Conservation (phyloP, 2,888 invertebrate genomes). For the Pycnomerus fuliginosus region DNA sequence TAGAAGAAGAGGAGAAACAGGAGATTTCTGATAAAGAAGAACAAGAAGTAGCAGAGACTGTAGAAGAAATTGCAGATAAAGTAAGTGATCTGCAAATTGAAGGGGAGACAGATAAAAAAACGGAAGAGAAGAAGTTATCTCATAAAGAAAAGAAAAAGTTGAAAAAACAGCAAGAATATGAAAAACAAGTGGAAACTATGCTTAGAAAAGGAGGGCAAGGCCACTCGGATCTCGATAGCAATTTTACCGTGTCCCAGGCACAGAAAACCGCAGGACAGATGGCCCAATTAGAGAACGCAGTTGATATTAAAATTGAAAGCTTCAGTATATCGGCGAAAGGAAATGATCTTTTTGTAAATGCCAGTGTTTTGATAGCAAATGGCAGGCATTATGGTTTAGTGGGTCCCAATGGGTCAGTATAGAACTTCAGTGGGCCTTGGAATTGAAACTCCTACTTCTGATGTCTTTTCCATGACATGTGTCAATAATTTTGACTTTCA, state of each 20-base stretch:
- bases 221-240: constrained; percentile 85
- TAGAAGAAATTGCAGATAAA: constrained; percentile 18
- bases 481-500: too few relatives aligned
- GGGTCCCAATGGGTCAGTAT: constrained; percentile 88
- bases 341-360: constrained; percentile 95
- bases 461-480: too few relatives aligned
- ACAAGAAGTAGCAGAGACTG: constrained; percentile 8
- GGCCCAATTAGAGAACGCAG: constrained; percentile 85
- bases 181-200: constrained; percentile 81
- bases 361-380: constrained; percentile 87
- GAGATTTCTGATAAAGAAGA: constrained; percentile 15
- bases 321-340: constrained; percentile 98
- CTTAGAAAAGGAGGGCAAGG: constrained; percentile 87
- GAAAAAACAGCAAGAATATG: constrained; percentile 86
- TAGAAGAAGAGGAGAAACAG: constrained; percentile 23
- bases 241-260: constrained; percentile 92
- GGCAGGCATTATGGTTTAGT: constrained; percentile 96
- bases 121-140: constrained; percentile 72
- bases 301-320: constrained; percentile 97
- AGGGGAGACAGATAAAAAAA: constrained; percentile 41
- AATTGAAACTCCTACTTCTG: too few relatives aligned
- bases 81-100: constrained; percentile 16
- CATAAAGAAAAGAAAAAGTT: constrained; percentile 91
- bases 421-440: too few relatives aligned
- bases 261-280: constrained; percentile 74